Conservation (phyloP, 2,797 vertebrate genomes). For the Urosaurus nigricauda region DNA sequence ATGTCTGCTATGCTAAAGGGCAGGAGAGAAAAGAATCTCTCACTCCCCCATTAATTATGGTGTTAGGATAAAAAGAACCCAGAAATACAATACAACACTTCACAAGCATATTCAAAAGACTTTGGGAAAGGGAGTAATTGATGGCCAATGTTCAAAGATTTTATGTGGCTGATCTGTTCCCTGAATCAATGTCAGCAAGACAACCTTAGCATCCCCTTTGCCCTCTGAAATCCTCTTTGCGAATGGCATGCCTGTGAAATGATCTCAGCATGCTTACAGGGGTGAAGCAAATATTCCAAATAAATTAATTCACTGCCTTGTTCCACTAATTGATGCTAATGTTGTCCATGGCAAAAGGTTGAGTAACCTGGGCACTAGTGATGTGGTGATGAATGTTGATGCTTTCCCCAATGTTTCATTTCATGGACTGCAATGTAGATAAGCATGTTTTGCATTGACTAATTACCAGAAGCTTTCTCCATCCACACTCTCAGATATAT, state of each 20-base stretch:
- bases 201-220: neutral
- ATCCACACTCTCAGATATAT: neutral
- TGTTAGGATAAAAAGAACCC: constrained; percentile 47
- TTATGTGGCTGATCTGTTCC: constrained; percentile 30
- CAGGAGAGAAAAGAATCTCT: constrained; percentile 28
- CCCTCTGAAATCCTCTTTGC: constrained; percentile 29
- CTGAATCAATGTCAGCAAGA: constrained; percentile 28
- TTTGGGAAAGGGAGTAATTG: constrained; percentile 42
- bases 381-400: neutral
- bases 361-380: neutral
- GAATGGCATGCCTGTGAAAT: constrained; percentile 26
- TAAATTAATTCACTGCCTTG: constrained; percentile 51
- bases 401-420: neutral
- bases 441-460: constrained; percentile 23
- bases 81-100: constrained; percentile 28
- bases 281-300: constrained; percentile 18
- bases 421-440: neutral
- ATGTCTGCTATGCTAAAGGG: constrained; percentile 30
- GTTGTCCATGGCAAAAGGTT: constrained; percentile 22
- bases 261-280: constrained; percentile 10
- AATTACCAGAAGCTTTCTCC: neutral
- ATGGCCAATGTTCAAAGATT: constrained; percentile 26
- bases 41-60: constrained; percentile 44
- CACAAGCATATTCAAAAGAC: neutral
- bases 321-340: constrained; percentile 43